Base-by-base conservation (phyloP, 2,113 vertebrate species). In the Centropus unirufus region DNA sequence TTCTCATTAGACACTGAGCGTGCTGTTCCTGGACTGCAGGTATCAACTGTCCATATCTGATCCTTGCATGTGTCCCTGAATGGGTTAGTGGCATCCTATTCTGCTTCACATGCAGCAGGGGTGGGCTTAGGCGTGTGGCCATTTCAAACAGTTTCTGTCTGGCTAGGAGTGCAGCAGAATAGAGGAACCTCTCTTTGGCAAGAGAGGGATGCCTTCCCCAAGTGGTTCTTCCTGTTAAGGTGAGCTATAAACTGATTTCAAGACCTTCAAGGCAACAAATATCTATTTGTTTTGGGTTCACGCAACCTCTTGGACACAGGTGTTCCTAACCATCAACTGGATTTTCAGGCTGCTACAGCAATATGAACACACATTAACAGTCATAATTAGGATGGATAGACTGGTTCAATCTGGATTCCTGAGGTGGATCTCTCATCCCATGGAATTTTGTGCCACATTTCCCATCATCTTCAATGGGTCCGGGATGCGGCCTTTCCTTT, bases 171-270 rank as follows among this genome's bases (percentile, higher is more conserved):
- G 18, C n/a, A 44, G n/a, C 30, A 49, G 27, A 18, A 40, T 34
- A 49, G 26, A 44, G 40, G 29, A 27, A 52, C n/a, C 42, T 54
- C 66, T 68, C 16, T 3, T 29, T 58, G 36, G 69, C 29, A 34
- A 29, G 27, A 16, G 8, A 11, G 3, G 21, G 24, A 3, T 58
- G 16, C 12, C 20, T 73, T 78, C 26, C 29, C 52, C 11, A 19
- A 26, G 17, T 1, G 0, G 24, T 63, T 77, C 54, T 47, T 73
- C 59, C 2, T 2, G 0, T 36, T 69, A 30, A 14, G 7, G 7
- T 54, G 32, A 76, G 8, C 40, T n/a, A 24, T 47, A 22, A 63
- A 44, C 77, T 52, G 26, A 68, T 78, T 90, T 59, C 72, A 83
- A 68, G 72, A 36, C 30, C 26, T 79, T 51, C 40, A 23, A 4